Base-by-base conservation (phyloP, 2,113 vertebrate species). In the Perognathus longimembris region DNA sequence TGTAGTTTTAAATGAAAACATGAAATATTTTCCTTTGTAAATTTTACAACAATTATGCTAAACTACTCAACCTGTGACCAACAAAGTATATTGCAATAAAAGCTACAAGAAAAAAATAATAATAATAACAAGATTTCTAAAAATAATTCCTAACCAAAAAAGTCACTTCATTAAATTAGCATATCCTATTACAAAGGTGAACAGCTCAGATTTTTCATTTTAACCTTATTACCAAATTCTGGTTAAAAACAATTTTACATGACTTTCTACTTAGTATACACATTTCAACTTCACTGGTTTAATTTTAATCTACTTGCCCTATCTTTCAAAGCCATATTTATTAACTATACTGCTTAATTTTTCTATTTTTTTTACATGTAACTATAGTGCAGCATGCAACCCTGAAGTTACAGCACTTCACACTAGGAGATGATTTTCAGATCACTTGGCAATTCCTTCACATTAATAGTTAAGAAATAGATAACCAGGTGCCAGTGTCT, bases 241-340 rank as follows among this genome's bases (percentile, higher is more conserved):
- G 18, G 38, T 42, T 80, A 94, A 93, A 81, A 71, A 71, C 5
- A 64, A 75, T 1, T 63, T n/a, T n/a, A n/a, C n/a, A n/a, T n/a
- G n/a, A n/a, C n/a, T n/a, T n/a, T n/a, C n/a, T n/a, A n/a, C 63
- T 89, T 86, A 74, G 70, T 30, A 66, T 71, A 88, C 20, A 85
- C 4, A 45, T 7, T 40, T 84, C n/a, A 88, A 69, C 21, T 79
- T 90, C 28, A 85, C 11, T 83, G 21, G 18, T 66, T 86, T 86
- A 14, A 70, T n/a, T 76, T 78, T 61, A 61, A 61, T 24, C 64
- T n/a, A 28, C 3, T 81, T 22, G 10, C 17, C 66, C 69, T 82
- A 61, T 57, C 50, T 80, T 83, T 86, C 64, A 89, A 92, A 94
- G 1, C 79, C 40, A 76, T 76, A 76, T 9, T 80, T 71, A 80